Evolutionary conservation across 2,888 invertebrate species (phyloP).

Genomic region (Tipula vernalis): DNA sequence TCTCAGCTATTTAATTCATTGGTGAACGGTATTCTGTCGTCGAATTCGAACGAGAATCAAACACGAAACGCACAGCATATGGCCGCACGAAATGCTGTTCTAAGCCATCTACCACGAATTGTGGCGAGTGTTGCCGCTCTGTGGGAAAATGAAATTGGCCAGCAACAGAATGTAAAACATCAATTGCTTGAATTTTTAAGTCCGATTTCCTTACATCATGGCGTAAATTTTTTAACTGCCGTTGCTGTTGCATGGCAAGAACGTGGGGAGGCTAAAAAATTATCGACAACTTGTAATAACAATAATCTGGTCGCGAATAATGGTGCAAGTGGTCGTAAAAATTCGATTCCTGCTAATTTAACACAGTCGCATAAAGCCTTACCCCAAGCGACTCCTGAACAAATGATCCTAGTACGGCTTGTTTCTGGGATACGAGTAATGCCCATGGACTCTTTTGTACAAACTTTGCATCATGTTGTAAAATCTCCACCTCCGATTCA

Average conservation of each 20-base stretch:
- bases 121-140: conserved; percentile 65
- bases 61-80: conserved; percentile 30
- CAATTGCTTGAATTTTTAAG: conserved; percentile 70
- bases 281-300: conserved; percentile 33
- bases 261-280: conserved; percentile 39
- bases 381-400: conserved; percentile 49
- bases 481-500: conserved; percentile 56
- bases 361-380: conserved; percentile 29
- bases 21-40: conserved; percentile 65
- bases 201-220: conserved; percentile 72
- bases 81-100: conserved; percentile 56
- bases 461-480: conserved; percentile 68
- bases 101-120: conserved; percentile 68
- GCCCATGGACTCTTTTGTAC: conserved; percentile 71
- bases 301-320: background rate
- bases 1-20: conserved; percentile 69
- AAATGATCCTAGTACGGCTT: conserved; percentile 63
- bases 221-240: conserved; percentile 66
- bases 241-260: conserved; percentile 81
- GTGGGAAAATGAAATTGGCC: conserved; percentile 61
- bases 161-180: conserved; percentile 47
- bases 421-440: conserved; percentile 70
- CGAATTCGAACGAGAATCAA: conserved; percentile 27
- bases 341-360: background rate
- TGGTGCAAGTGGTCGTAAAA: background rate